Evolutionary conservation across 2,113 vertebrate genomes (phyloP), one percentile per base, ranked within the genome.

Genomic region (Entelurus aequoreus): DNA sequence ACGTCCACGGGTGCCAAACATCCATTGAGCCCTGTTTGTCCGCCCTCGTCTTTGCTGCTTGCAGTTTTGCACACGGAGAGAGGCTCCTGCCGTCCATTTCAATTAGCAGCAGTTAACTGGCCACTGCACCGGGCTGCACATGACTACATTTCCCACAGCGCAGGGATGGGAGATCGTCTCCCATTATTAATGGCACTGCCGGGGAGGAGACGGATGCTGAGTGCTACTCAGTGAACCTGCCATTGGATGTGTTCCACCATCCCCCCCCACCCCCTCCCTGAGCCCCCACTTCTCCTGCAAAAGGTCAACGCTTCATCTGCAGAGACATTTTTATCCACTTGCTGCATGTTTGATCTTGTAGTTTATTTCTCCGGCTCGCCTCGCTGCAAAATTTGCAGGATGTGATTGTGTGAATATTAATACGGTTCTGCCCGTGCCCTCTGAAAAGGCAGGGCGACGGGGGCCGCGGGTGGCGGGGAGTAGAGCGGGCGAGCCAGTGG

Each of bases 141-240:
- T 78, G 85, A 82, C 87, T 88, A 86, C 84, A 87, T 85, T 69
- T 79, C 83, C 85, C 84, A 74, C 66, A 19, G 83, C 75, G 74
- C 80, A 28, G 46, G 62, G 35, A 49, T 71, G 79, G 75, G 76
- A 75, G 79, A 78, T 83, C 68, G 78, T 72, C 78, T 84, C 69
- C 75, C 65, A 50, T 85, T 85, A 85, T 85, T 83, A 81, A 87
- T 85, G 83, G 71, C 73, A 59, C 66, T 35, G 60, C 75, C 54
- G 74, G 71, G 71, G 74, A 76, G 65, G 66, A 76, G 74, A 71
- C 69, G 58, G 82, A 53, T 57, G 78, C 84, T 71, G 82, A 78
- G 79, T n/a, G 16, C 74, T 62, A 67, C 54, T 4, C 76, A 68
- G 76, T 35, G 61, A 81, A 77, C 61, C 77, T 38, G 75, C 77